These are phyloP conservation scores for Todus mexicanus DNA, from an alignment of 2,797 vertebrate genomes.

Conservation along the genomic window DNA sequence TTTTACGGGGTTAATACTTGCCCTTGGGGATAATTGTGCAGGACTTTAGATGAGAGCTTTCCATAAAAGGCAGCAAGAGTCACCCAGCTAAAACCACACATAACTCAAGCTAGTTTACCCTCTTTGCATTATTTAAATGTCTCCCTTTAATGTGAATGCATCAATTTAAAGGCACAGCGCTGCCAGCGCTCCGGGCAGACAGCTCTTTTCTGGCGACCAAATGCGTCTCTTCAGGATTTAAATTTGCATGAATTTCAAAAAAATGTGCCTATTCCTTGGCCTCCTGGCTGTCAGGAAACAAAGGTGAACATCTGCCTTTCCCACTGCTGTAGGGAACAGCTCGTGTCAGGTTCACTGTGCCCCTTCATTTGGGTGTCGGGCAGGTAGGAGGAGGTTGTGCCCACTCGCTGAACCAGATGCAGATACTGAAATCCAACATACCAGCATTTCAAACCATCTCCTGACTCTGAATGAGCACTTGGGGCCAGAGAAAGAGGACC, in stretches of 20 bases:
- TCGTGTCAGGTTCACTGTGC: not conserved
- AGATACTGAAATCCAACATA: not conserved
- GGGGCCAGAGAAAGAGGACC: not conserved
- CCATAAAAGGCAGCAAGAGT: constrained; percentile 61
- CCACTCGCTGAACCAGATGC: not conserved
- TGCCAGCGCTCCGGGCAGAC: not conserved
- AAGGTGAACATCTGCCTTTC: not conserved
- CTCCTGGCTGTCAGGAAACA: not conserved
- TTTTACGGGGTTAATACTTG: constrained; percentile 37
- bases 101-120: constrained; percentile 58
- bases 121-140: constrained; percentile 68
- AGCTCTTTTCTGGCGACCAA: not conserved
- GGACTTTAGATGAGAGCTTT: constrained; percentile 58
- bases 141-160: constrained; percentile 41
- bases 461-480: not conserved
- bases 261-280: not conserved
- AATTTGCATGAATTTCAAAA: not conserved
- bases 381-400: not conserved
- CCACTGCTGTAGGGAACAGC: not conserved
- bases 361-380: not conserved
- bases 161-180: constrained; percentile 16
- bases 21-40: constrained; percentile 52
- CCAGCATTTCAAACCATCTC: not conserved
- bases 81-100: constrained; percentile 61
- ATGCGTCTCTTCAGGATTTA: not conserved